Evolutionary conservation across 2,888 invertebrate genomes (phyloP), one percentile per base, ranked within the genome.

Genomic region (Apoda limacodes): DNA sequence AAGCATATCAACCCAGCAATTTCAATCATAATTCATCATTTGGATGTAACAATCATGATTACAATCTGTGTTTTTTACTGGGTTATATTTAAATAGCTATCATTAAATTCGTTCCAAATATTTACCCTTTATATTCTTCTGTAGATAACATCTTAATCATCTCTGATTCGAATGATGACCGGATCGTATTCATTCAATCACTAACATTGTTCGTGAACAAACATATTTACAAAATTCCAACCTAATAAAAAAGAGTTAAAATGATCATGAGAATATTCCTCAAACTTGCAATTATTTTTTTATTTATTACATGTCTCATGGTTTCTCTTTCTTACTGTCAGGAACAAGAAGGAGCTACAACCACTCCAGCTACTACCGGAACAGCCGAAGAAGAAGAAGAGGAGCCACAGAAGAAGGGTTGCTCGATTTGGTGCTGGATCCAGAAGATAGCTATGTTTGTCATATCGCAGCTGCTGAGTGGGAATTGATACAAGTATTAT

Each of bases 341-440:
- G 50, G 76, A 75, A 22, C 65, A 61, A 22, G 61, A 54, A 1
- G 53, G 56, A 0, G 58, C 65, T 0, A 62, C 68, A n/a, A 47
- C 64, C 2, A 45, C 40, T 2, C 41, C 39, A 4, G 40, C 64
- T 0, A 60, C 72, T 0, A 66, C 64, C 0, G 42, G 41, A 0
- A 59, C 54, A 2, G 62, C 60, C 5, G 72, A 70, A 9, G 78
- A 76, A 46, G 76, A 76, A 22, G 78, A 75, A 34, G 74, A 68
- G 11, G 66, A 61, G 25, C 59, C 67, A 0, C 53, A 50, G 32
- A 74, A 72, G 52, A 64, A 59, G 22, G 48, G 67, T 13, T 82
- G 82, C 35, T 76, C 78, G 7, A 82, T 82, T 21, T 82, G 80
- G 80, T 82, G 82, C 42, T 82, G 81, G 81, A 75, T 82, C 25